Evolutionary conservation across 2,888 invertebrate genomes (phyloP).

Genomic region (Eumacrocentrus americanus): DNA sequence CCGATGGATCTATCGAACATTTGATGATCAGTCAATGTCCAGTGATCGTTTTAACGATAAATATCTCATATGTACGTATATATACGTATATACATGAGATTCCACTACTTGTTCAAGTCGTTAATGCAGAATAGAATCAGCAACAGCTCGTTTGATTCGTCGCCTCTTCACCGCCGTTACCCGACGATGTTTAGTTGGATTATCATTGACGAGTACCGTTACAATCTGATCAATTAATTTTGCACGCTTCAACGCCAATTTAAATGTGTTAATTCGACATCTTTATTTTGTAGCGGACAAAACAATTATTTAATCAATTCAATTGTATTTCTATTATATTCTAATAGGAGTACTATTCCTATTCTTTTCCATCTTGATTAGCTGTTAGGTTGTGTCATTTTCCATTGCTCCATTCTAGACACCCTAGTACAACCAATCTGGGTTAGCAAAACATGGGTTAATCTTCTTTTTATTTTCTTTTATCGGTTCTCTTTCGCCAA

Average conservation of each 20-base stretch:
- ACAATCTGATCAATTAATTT: too few species aligned
- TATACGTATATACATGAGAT: neutral
- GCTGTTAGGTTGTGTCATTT: constrained; percentile 2
- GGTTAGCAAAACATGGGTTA: neutral
- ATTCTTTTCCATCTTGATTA: neutral
- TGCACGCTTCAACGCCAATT: too few species aligned
- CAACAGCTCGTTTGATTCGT: neutral
- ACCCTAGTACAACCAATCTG: neutral
- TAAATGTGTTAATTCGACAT: too few species aligned
- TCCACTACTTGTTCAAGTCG: neutral
- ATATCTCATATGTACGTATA: neutral
- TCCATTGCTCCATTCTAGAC: neutral
- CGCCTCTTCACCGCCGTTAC: too few species aligned
- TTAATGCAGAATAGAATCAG: neutral
- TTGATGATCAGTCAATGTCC: constrained; percentile 21
- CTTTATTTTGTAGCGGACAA: too few species aligned
- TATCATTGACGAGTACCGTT: too few species aligned
- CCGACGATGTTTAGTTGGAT: too few species aligned
- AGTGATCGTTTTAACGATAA: constrained; percentile 3
- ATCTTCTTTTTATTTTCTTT: neutral
- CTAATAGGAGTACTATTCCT: too few species aligned
- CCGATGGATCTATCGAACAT: neutral
- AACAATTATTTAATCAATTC: too few species aligned
- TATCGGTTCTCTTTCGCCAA: too few species aligned
- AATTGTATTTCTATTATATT: too few species aligned